Percentiles rank a stretch among this genome's conserved stretches.
phyloP scores from a whole-genome alignment of 2,888 invertebrate species.

The Lamproptera curius region DNA sequence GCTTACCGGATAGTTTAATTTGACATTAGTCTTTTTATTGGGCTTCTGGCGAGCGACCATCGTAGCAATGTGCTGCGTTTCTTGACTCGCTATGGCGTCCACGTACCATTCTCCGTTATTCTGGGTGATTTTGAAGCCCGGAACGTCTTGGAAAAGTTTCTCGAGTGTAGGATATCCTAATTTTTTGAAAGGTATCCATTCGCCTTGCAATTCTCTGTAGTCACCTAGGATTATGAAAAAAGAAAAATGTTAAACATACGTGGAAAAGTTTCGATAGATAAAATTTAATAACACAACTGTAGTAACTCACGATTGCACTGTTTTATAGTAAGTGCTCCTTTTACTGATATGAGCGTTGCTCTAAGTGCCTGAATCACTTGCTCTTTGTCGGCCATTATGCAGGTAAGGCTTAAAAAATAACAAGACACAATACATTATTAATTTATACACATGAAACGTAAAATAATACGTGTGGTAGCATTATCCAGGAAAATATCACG shows the following conservation, averaged over 20 bases:
- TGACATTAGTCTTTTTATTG: constrained; percentile 54
- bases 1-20: constrained; percentile 50
- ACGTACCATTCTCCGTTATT: constrained; percentile 75
- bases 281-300: not conserved
- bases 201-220: constrained; percentile 80
- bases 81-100: constrained; percentile 76
- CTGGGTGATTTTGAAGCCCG: constrained; percentile 75
- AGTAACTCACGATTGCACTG: constrained; percentile 74
- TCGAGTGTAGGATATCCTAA: constrained; percentile 79
- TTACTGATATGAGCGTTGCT: constrained; percentile 71
- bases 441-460: no score
- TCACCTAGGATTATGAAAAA: constrained; percentile 64
- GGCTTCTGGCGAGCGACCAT: constrained; percentile 70
- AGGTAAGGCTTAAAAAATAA: constrained; percentile 16
- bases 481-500: no score
- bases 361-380: constrained; percentile 68
- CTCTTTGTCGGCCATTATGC: constrained; percentile 62
- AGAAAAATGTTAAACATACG: not conserved
- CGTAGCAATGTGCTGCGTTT: constrained; percentile 78
- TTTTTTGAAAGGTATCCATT: constrained; percentile 78
- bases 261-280: not conserved
- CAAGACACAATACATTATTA: no score
- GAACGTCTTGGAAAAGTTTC: constrained; percentile 77
- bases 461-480: no score
- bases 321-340: constrained; percentile 68